Conservation (phyloP, 1,140 invertebrate genomes). For the Aporrectodea caliginosa region DNA sequence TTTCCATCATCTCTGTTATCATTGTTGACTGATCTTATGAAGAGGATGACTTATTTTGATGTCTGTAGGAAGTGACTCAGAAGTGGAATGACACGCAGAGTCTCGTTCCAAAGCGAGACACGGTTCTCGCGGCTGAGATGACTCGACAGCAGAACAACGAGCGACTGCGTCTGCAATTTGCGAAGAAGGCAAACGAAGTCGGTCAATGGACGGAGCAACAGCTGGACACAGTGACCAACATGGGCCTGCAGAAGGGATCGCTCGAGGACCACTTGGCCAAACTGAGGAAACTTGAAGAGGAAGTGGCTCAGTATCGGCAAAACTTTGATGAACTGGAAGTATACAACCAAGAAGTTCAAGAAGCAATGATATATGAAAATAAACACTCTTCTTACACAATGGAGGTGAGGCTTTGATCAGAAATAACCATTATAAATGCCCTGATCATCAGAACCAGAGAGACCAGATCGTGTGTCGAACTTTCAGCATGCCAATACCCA, state of each 20-base stretch:
- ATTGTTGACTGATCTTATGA: too few relatives aligned
- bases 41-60: too few relatives aligned
- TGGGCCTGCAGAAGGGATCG: slow-evolving; percentile 51
- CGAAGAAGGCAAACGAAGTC: slow-evolving; percentile 92
- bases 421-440: too few relatives aligned
- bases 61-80: slow-evolving; percentile 77
- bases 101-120: slow-evolving; percentile 90
- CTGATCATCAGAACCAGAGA: too few relatives aligned
- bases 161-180: slow-evolving; percentile 90
- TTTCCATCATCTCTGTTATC: too few relatives aligned
- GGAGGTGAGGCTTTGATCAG: slow-evolving; percentile 63
- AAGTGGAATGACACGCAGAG: slow-evolving; percentile 96
- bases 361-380: slow-evolving; percentile 99
- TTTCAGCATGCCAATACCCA: too few relatives aligned
- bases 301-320: slow-evolving; percentile 71
- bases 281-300: slow-evolving; percentile 90
- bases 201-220: slow-evolving; percentile 99
- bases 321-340: slow-evolving; percentile 98
- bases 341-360: slow-evolving; percentile 97
- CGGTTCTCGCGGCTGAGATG: slow-evolving; percentile 86
- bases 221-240: slow-evolving; percentile 84
- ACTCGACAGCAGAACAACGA: slow-evolving; percentile 97
- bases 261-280: slow-evolving; percentile 78
- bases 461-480: too few relatives aligned
- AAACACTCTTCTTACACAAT: slow-evolving; percentile 98